A percentile compares a stretch with the other conserved stretches of the same genome.
Conservation (phyloP, 1,140 invertebrate genomes). For the Xylocopa sonorina region DNA sequence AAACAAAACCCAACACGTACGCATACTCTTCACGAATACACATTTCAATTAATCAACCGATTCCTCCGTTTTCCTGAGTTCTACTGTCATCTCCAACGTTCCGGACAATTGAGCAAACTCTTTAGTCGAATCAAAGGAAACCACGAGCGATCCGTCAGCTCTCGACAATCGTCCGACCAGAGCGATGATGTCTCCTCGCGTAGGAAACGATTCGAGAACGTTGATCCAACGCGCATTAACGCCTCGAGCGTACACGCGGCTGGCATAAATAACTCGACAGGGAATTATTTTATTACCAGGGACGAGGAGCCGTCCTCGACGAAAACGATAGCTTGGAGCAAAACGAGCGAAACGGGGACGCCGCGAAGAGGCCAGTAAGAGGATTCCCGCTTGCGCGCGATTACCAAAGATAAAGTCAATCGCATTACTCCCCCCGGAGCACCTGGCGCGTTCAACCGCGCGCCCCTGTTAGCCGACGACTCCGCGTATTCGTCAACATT, state of each 20-base stretch:
- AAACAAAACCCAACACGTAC: no score
- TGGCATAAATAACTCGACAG: conserved; percentile 70
- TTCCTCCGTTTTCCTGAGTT: no score
- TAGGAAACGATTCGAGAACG: conserved; percentile 27
- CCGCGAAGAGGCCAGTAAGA: not conserved
- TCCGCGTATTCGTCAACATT: conserved; percentile 41
- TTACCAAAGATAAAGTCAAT: conserved; percentile 61
- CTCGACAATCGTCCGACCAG: conserved; percentile 12
- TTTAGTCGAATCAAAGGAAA: conserved; percentile 33
- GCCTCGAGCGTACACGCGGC: conserved; percentile 9
- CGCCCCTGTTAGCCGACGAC: not conserved
- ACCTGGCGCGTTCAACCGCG: conserved; percentile 47
- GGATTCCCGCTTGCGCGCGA: conserved; percentile 29
- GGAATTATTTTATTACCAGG: conserved; percentile 74
- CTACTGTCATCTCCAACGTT: no score
- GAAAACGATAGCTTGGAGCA: not conserved
- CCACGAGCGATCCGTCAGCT: conserved; percentile 43
- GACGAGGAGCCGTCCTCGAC: not conserved
- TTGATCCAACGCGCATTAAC: conserved; percentile 53
- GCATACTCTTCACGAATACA: no score
- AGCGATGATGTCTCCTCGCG: not conserved
- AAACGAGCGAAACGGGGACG: not conserved
- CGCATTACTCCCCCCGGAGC: conserved; percentile 64
- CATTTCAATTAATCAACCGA: no score
- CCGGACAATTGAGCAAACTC: no score